Base-by-base conservation (phyloP, 2,888 invertebrate genomes). In the Agrotis exclamationis region DNA sequence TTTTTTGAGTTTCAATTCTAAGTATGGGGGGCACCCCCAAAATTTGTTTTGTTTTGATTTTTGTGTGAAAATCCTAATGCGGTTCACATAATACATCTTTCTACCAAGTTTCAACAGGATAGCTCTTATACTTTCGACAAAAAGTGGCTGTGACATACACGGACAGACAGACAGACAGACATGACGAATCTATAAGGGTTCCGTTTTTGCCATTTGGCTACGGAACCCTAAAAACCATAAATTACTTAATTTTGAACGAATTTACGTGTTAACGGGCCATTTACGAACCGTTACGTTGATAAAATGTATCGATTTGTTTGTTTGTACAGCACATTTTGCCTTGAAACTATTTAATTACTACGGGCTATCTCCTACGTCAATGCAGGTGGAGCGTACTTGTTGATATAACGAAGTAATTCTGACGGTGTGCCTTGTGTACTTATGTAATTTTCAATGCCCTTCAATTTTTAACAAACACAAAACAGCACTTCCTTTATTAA, bases 291-390 rank as follows among this genome's bases (percentile, higher is more conserved):
- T 2, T 33, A 13, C n/a, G 54, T 33, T 54, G 28, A 4, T 13
- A 54, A 54, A 54, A 54, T 44, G 14, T 24, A 67, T 67, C 39
- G 50, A 76, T 67, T 76, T 47, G 24, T 58, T 76, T 44, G n/a
- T 51, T 58, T 28, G n/a, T 14, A 18, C 33, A 18, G 39, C 28
- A 57, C 47, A 57, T 45, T 22, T 57, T 45, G 20, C 75, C 66
- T 24, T 20, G 33, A 51, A 57, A 45, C 33, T 45, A 53, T 2
- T 75, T 57, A 76, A 67, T 72, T 58, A 67, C 50, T 57, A n/a
- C 28, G 16, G 44, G 16, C 57, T 76, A 51, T 75, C 44, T 45
- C 44, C 28, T 65, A 74, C 72, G 76, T 76, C 76, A 68, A 24
- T 76, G 72, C 50, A 57, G 68, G 68, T 68, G 39, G 18, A 44